Base-by-base conservation (phyloP, 2,113 vertebrate species). In the Microtus oregoni region DNA sequence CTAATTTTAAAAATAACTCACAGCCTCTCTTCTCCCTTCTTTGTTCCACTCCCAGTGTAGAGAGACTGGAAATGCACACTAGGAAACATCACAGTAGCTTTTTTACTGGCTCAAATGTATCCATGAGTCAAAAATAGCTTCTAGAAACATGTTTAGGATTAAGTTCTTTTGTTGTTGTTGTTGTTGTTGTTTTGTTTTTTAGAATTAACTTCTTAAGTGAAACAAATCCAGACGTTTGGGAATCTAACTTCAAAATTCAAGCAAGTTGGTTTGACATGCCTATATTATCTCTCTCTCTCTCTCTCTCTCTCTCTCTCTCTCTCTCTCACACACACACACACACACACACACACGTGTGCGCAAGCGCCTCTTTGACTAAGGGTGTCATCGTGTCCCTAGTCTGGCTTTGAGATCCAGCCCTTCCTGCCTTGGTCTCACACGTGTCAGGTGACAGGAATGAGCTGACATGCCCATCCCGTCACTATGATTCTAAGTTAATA, bases 1-100 rank as follows among this genome's bases (percentile, higher is more conserved):
- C 55, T 9, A 86, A 22, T 68, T 86, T 87, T 72, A 61, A 81
- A 92, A 87, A 94, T 28, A 82, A 41, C 38, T 72, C 12, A 20
- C 52, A 0, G 11, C 3, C 8, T 61, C 32, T 44, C 4, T 65
- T 77, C 55, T n/a, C 20, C 15, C 10, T 92, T 24, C 4, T 41
- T n/a, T 44, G 14, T 28, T 58, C 28, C 15, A 1, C 19, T 15
- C 0, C 24, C 20, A 12, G 4, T 30, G 22, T 14, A 38, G 12
- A 50, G n/a, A 77, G 50, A 26, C 77, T 14, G 4, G 2, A 8
- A 17, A 41, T 7, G 20, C 28, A 47, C 6, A 32, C 6, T 4
- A 78, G 41, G 85, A 83, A 63, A 63, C 4, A 19, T 58, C 38
- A 35, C 47, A 68, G 4, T 5, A 1, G 24, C 58, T 41, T 89